Evolutionary conservation across 2,888 invertebrate genomes (phyloP).

Genomic region (Allacma fusca): DNA sequence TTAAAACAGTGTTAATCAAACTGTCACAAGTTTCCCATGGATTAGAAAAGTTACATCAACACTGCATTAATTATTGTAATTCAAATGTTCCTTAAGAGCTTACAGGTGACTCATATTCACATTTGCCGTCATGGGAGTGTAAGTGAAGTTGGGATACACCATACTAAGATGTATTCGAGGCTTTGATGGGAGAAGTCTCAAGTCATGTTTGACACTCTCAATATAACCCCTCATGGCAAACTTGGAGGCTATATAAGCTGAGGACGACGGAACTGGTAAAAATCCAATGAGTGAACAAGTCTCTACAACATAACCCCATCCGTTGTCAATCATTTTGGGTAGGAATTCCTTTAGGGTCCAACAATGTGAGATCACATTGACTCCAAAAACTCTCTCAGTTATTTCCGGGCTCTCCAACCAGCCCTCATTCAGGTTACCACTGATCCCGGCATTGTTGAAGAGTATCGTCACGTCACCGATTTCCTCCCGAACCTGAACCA

Average conservation of each 20-base stretch:
- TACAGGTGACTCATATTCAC: too few species aligned
- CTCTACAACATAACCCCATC: slow-evolving; percentile 19
- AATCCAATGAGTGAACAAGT: slow-evolving; percentile 16
- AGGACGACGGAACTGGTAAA: neutral
- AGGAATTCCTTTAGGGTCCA: too few species aligned
- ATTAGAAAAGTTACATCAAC: too few species aligned
- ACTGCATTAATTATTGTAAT: too few species aligned
- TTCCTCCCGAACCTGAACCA: neutral
- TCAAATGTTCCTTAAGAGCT: too few species aligned
- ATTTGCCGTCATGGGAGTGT: too few species aligned
- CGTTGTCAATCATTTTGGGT: too few species aligned
- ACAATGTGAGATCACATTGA: slow-evolving; percentile 2
- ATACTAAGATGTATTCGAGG: too few species aligned
- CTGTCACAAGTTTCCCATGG: too few species aligned
- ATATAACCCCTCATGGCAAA: slow-evolving; percentile 29
- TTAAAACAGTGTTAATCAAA: too few species aligned
- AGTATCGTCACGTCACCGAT: slow-evolving; percentile 29
- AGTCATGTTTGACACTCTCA: slow-evolving; percentile 18
- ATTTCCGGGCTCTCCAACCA: neutral
- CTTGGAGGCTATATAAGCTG: slow-evolving; percentile 50
- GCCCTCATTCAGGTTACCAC: neutral
- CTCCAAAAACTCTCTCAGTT: slow-evolving; percentile 17
- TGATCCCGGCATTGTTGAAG: slow-evolving; percentile 35
- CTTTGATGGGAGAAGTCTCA: too few species aligned
- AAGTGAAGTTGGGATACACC: too few species aligned